These are phyloP conservation scores for Furcifer pardalis DNA, from an alignment of 2,797 vertebrate genomes.

Conservation along the genomic window DNA sequence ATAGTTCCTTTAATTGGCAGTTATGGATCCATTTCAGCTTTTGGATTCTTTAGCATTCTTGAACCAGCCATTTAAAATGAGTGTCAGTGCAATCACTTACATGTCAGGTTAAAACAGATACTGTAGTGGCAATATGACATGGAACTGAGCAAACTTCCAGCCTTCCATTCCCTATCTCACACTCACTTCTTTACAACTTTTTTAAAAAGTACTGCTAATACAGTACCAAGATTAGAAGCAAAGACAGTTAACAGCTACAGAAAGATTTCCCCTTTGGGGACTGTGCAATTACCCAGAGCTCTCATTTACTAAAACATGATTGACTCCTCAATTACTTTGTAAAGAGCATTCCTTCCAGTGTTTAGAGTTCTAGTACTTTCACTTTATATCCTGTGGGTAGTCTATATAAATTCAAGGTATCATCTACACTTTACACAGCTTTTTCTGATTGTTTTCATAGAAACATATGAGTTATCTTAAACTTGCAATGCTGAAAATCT, in stretches of 20 bases:
- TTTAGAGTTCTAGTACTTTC: rapidly evolving
- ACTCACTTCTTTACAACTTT: slow-evolving; percentile 1
- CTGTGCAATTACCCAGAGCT: neutral
- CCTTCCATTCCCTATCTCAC: neutral
- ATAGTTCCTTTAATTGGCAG: neutral
- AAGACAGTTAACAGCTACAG: neutral
- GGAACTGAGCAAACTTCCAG: neutral
- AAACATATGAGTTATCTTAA: neutral
- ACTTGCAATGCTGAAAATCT: neutral
- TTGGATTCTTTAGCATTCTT: rapidly evolving
- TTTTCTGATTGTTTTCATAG: neutral
- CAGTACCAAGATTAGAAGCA: neutral
- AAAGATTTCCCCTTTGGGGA: slow-evolving; percentile 22
- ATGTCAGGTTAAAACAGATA: neutral
- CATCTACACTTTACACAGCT: neutral
- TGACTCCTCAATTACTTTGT: neutral
- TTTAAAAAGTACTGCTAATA: neutral
- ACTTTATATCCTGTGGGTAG: neutral
- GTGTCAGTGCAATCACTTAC: neutral
- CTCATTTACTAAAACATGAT: neutral
- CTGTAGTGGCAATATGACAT: neutral
- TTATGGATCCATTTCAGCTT: neutral
- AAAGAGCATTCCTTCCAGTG: neutral
- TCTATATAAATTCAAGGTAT: neutral
- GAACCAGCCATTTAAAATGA: rapidly evolving